Evolutionary conservation across 1,140 invertebrate species (phyloP).

Genomic region (Danaus melanippus): DNA sequence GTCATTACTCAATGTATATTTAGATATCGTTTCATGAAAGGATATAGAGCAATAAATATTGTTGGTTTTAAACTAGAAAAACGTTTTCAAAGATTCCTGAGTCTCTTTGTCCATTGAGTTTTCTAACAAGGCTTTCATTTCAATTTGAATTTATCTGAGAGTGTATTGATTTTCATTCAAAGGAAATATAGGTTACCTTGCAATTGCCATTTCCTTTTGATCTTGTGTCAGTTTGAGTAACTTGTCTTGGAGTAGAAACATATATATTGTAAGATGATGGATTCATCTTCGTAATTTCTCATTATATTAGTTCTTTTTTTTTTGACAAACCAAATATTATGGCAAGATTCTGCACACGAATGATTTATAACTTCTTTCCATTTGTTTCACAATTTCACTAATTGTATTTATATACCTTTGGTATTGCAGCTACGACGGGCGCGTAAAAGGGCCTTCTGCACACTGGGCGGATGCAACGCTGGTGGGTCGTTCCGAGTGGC

Average conservation of each 20-base stretch:
- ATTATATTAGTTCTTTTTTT: too few relatives aligned
- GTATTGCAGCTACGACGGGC: slow-evolving; percentile 80
- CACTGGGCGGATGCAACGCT: slow-evolving; percentile 89
- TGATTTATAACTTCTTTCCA: too few relatives aligned
- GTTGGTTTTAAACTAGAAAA: slow-evolving; percentile 20
- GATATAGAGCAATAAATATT: slow-evolving; percentile 19
- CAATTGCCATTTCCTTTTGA: slow-evolving; percentile 21
- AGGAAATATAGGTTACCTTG: slow-evolving; percentile 24
- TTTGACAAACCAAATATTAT: too few relatives aligned
- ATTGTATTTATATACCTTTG: too few relatives aligned
- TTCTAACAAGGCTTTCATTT: slow-evolving; percentile 29
- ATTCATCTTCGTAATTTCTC: slow-evolving; percentile 4
- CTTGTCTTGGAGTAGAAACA: slow-evolving; percentile 8
- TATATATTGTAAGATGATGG: slow-evolving; percentile 13
- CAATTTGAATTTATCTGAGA: slow-evolving; percentile 25
- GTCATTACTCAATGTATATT: background rate
- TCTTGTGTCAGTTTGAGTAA: slow-evolving; percentile 18
- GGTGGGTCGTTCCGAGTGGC: slow-evolving; percentile 81
- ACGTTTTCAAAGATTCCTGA: slow-evolving; percentile 19
- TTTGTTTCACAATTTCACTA: too few relatives aligned
- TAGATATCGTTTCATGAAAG: slow-evolving; percentile 12
- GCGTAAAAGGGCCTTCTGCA: slow-evolving; percentile 80
- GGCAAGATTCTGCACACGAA: too few relatives aligned
- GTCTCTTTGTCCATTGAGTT: slow-evolving; percentile 23
- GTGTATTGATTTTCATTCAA: slow-evolving; percentile 26